phyloP scores from a whole-genome alignment of 2,888 invertebrate species.

The Harpalus rufipes region DNA sequence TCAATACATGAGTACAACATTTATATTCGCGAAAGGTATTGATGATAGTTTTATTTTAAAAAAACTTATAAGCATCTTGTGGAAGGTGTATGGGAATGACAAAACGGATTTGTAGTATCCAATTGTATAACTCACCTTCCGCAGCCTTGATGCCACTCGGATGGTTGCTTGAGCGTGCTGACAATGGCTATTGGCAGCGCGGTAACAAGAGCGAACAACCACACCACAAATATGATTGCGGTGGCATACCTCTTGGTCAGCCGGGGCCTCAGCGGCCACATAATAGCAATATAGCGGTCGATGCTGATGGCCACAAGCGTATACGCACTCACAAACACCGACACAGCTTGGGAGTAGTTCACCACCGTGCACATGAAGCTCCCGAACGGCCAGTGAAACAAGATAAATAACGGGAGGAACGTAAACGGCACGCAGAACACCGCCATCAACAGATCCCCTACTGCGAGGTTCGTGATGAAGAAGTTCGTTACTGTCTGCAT shows the following conservation, averaged over 20 bases:
- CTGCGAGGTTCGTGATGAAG: conserved; percentile 93
- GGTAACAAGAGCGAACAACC: conserved; percentile 87
- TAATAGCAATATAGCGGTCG: conserved; percentile 93
- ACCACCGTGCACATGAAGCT: conserved; percentile 89
- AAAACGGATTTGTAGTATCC: too few species aligned
- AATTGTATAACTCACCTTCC: conserved; percentile 79
- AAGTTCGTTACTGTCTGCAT: conserved; percentile 96
- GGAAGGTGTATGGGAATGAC: too few species aligned
- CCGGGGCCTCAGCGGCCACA: conserved; percentile 91
- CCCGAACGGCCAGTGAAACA: conserved; percentile 95
- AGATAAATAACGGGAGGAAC: conserved; percentile 87
- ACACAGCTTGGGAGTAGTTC: conserved; percentile 89
- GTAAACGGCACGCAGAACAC: conserved; percentile 95
- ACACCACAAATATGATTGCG: conserved; percentile 84
- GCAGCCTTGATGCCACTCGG: conserved; percentile 82
- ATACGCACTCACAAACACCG: conserved; percentile 92
- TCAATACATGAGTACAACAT: too few species aligned
- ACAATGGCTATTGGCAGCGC: conserved; percentile 90
- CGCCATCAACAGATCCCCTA: conserved; percentile 94
- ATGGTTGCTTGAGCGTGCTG: conserved; percentile 83
- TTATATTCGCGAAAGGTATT: too few species aligned
- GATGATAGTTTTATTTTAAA: too few species aligned
- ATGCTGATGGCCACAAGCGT: conserved; percentile 94
- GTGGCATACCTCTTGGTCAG: conserved; percentile 87
- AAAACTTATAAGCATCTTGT: too few species aligned